phyloP scores from a whole-genome alignment of 2,888 invertebrate species.

The Rhorus exstirpatorius region DNA sequence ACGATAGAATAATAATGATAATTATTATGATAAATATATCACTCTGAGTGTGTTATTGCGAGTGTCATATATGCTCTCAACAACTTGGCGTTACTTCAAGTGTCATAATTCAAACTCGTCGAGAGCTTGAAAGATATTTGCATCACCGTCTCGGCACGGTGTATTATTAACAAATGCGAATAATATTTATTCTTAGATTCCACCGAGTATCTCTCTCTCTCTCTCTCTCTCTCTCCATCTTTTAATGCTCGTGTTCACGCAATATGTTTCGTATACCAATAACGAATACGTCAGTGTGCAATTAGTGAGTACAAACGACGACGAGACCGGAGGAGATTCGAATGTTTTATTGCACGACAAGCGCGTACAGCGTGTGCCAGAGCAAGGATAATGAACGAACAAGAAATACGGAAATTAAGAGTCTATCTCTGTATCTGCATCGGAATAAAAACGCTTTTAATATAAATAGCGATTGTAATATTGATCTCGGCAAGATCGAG shows the following conservation, averaged over 20 bases:
- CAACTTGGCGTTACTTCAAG: conserved; percentile 45
- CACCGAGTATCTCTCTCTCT: conserved; percentile 10
- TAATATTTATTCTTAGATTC: conserved; percentile 47
- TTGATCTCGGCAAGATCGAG: conserved; percentile 12
- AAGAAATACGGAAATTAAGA: conserved; percentile 48
- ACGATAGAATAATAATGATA: conserved; percentile 13
- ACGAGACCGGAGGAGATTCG: not conserved
- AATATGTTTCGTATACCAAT: conserved; percentile 11
- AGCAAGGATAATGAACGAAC: conserved; percentile 21
- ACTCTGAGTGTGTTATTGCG: not conserved
- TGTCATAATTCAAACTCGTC: conserved; percentile 52
- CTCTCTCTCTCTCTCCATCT: not conserved
- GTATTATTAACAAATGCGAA: conserved; percentile 51
- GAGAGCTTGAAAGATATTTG: conserved; percentile 51
- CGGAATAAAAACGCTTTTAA: conserved; percentile 13
- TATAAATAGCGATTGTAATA: conserved; percentile 25
- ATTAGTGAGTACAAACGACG: conserved; percentile 8
- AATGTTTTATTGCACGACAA: conserved; percentile 32
- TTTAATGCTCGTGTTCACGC: not conserved
- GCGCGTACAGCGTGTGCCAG: conserved; percentile 20
- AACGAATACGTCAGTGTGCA: conserved; percentile 21
- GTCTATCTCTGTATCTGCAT: conserved; percentile 28
- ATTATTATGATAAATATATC: conserved; percentile 33
- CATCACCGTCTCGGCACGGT: conserved; percentile 38
- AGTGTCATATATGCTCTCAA: conserved; percentile 2